Evolutionary conservation across 35 echinoderm and acorn worm genomes (phyloP).

Genomic region (Heliocidaris erythrogramma): DNA sequence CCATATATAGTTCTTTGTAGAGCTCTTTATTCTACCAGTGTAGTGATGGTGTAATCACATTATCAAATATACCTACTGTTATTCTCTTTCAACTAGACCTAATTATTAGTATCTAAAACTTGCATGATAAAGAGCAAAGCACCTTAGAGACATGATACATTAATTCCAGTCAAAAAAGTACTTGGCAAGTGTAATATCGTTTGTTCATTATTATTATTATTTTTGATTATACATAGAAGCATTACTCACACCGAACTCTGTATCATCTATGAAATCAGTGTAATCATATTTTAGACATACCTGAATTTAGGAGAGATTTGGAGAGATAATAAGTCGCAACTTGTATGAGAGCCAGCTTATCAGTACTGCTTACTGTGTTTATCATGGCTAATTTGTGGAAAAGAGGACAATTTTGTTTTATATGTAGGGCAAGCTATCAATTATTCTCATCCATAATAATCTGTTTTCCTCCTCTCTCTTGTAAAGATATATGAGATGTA

Average conservation of each 20-base stretch:
- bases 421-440: background rate
- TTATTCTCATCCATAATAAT: background rate
- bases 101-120: background rate
- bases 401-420: no score
- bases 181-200: background rate
- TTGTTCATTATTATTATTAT: background rate
- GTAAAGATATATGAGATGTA: background rate
- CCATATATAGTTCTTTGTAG: background rate
- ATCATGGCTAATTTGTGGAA: background rate
- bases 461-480: background rate
- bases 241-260: background rate
- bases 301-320: background rate
- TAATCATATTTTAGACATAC: background rate
- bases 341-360: background rate
- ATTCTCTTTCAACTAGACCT: no score
- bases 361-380: conserved; percentile 6
- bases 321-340: background rate
- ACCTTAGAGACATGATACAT: no score
- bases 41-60: no score
- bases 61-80: background rate
- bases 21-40: background rate
- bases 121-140: background rate
- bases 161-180: no score
- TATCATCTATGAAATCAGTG: background rate
- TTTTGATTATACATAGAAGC: background rate